Evolutionary conservation across 2,797 vertebrate genomes (phyloP).

Genomic region (Enteromius paludinosus): DNA sequence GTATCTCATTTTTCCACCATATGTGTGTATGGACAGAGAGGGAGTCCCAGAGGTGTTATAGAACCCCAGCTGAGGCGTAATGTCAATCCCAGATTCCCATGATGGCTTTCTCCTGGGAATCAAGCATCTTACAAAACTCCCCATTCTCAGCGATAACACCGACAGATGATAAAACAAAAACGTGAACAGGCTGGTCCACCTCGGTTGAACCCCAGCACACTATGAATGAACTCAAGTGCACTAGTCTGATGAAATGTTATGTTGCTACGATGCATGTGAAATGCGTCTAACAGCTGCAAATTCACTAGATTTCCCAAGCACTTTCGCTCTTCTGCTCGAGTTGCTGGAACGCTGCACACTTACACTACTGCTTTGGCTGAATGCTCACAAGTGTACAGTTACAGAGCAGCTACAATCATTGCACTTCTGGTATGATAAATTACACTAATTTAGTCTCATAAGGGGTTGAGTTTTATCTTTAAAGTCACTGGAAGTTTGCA

Average conservation of each 20-base stretch:
- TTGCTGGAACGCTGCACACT: conserved; percentile 31
- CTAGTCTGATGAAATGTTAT: conserved; percentile 24
- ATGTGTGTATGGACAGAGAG: conserved; percentile 49
- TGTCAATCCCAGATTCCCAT: conserved; percentile 64
- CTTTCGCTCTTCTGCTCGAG: conserved; percentile 30
- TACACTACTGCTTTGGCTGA: conserved; percentile 48
- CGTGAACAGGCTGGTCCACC: conserved; percentile 1
- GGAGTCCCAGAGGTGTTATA: conserved; percentile 56
- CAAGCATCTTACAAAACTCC: neutral
- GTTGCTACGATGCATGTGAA: conserved; percentile 25
- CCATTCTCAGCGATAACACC: neutral
- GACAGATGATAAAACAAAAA: neutral
- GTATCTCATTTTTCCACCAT: conserved; percentile 53
- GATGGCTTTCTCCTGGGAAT: conserved; percentile 16
- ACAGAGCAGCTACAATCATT: conserved; percentile 20
- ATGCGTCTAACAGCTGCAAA: conserved; percentile 40
- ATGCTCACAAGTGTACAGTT: conserved; percentile 38
- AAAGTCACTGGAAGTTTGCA: neutral
- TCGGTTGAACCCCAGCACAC: conserved; percentile 18
- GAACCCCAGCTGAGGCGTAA: conserved; percentile 62
- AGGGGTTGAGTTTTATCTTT: neutral
- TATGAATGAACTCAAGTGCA: conserved; percentile 28
- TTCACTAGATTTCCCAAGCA: conserved; percentile 31
- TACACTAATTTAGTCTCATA: neutral
- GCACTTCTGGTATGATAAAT: conserved; percentile 25